Evolutionary conservation across 2,797 vertebrate species (phyloP), one percentile per base, ranked within the genome.

Genomic region (Saxicola maurus): DNA sequence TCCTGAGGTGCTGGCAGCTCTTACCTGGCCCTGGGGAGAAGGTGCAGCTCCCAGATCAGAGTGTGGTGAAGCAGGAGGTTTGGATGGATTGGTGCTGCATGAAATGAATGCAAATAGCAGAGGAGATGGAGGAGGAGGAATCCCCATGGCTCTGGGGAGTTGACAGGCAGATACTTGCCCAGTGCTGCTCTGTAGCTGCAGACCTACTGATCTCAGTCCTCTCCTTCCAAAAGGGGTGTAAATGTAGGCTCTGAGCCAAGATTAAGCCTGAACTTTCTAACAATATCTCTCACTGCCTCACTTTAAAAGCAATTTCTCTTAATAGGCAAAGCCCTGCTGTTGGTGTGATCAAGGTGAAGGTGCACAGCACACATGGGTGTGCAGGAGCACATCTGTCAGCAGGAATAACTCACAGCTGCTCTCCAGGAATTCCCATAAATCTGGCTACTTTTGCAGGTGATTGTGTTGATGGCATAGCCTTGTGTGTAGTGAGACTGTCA

Each of bases 271-370:
- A 13, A 10, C 20, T 40, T 87, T 48, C 17, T 61, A 25, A 51
- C 42, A 45, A 0, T 28, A 7, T 18, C 40, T 53, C 55, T 46
- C 10, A 10, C 43, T 65, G 19, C 28, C 24, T 91, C 27, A 14
- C 15, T 7, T 37, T 9, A 31, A 53, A 57, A 42, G 10, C 2
- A 21, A 0, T 27, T 55, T 71, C 31, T 68, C 6, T 9, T 19
- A 30, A 4, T 2, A 43, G 23, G 14, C 1, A 1, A 31, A 30
- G 13, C 6, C 7, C 7, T 61, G 3, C 28, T 0, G 1, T 1
- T 56, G 37, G 10, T 33, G 25, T 79, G 57, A 20, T 13, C 0
- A 0, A 52, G 72, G 42, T 38, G 46, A 45, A 59, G 85, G 40
- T 28, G 64, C 49, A 4, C 7, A n/a, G 55, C 48, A 15, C 62